Evolutionary conservation across 23 tunicate genomes (phyloP).

Genomic region (Botrylloides violaceus): DNA sequence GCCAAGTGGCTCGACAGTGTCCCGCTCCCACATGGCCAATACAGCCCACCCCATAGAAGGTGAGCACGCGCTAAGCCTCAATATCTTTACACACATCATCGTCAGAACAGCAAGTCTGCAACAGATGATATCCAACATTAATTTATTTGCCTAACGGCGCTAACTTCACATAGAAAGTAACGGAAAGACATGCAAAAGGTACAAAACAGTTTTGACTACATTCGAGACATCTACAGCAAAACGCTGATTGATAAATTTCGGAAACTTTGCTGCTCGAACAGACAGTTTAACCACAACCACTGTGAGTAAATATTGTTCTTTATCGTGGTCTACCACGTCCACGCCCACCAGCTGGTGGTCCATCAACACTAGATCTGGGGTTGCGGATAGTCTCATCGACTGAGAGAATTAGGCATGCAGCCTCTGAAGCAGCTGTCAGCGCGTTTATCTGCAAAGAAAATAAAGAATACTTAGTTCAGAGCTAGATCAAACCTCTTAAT

Average conservation of each 20-base stretch:
- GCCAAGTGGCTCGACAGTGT: too few relatives aligned
- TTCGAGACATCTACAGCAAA: background rate
- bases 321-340: conserved; percentile 82
- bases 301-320: too few relatives aligned
- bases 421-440: conserved; percentile 90
- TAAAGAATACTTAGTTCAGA: background rate
- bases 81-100: too few relatives aligned
- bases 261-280: background rate
- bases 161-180: background rate
- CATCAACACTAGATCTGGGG: conserved; percentile 88
- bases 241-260: background rate
- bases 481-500: background rate
- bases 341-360: conserved; percentile 64
- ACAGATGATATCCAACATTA: background rate
- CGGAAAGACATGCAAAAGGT: background rate
- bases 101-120: background rate
- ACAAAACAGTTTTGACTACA: background rate
- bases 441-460: conserved; percentile 49
- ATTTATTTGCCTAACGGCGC: background rate
- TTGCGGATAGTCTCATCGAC: conserved; percentile 95
- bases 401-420: conserved; percentile 88
- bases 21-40: too few relatives aligned
- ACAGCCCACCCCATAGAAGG: too few relatives aligned
- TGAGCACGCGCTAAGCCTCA: too few relatives aligned
- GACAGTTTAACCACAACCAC: too few relatives aligned